A percentile compares a stretch with the other conserved stretches of the same genome.
phyloP scores from a whole-genome alignment of 1,140 invertebrate species.

The Rhyacophila brunnea region DNA sequence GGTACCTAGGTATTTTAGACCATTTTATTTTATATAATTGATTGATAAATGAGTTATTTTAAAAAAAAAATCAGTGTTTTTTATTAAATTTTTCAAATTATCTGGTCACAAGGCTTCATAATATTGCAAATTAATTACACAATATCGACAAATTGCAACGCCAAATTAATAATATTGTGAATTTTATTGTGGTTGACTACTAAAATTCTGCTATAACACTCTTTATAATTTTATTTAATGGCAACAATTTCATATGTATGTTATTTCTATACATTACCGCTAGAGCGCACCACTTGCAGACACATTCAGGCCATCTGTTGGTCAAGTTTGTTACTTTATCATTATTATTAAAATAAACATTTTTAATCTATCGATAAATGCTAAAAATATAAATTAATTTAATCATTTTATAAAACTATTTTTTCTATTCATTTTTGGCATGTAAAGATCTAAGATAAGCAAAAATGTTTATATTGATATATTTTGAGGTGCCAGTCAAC shows the following conservation, averaged over 20 bases:
- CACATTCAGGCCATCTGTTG: background rate
- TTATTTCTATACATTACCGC: background rate
- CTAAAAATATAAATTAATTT: background rate
- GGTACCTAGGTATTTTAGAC: too few species aligned
- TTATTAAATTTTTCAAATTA: too few species aligned
- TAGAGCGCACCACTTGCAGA: slow-evolving; percentile 1
- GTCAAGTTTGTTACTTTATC: background rate
- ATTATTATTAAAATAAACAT: background rate
- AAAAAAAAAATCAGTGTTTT: too few species aligned
- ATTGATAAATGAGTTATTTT: too few species aligned
- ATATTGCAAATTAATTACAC: too few species aligned
- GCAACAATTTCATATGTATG: background rate
- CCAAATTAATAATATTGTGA: too few species aligned
- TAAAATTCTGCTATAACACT: too few species aligned
- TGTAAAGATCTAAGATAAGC: background rate
- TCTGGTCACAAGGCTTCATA: too few species aligned
- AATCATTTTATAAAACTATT: background rate
- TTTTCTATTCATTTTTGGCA: background rate
- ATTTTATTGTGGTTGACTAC: too few species aligned
- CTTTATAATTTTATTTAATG: too few species aligned
- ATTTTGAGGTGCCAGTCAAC: background rate
- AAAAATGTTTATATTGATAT: background rate
- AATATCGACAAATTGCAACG: too few species aligned
- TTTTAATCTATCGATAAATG: background rate
- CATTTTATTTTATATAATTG: too few species aligned